phyloP scores from a whole-genome alignment of 2,797 vertebrate species.

The Tragelaphus oryx region DNA sequence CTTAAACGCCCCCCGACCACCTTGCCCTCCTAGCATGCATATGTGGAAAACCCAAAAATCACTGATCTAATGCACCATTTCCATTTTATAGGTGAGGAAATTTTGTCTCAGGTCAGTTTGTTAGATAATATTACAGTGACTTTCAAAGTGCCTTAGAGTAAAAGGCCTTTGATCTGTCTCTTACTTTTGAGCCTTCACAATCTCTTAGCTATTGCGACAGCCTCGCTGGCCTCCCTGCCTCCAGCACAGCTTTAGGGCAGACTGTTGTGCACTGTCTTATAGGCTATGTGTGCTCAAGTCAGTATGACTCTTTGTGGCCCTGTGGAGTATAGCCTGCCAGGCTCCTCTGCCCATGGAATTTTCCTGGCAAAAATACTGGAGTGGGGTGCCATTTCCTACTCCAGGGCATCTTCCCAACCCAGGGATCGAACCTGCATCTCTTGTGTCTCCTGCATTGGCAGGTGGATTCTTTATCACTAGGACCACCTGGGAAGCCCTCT shows the following conservation, averaged over 20 bases:
- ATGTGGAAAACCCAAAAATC: neutral
- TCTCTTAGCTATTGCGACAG: neutral
- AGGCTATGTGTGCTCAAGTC: neutral
- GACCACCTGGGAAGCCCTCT: neutral
- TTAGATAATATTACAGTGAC: neutral
- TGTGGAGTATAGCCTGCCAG: neutral
- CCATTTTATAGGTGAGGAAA: neutral
- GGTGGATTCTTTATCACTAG: neutral
- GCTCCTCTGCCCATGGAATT: neutral
- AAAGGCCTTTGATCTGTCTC: neutral
- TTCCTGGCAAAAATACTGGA: neutral
- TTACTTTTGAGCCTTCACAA: neutral
- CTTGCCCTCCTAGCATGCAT: accelerated
- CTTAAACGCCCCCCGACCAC: neutral
- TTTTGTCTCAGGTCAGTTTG: neutral
- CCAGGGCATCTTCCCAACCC: neutral
- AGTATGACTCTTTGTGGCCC: neutral
- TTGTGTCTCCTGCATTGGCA: neutral
- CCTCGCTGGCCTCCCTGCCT: neutral
- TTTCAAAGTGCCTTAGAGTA: neutral
- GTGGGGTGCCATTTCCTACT: neutral
- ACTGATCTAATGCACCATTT: neutral
- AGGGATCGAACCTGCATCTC: neutral
- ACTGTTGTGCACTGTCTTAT: too few relatives aligned
- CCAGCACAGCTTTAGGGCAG: neutral